These are phyloP conservation scores for Leptothorax acervorum DNA, from an alignment of 2,888 invertebrate species.

Conservation along the genomic window DNA sequence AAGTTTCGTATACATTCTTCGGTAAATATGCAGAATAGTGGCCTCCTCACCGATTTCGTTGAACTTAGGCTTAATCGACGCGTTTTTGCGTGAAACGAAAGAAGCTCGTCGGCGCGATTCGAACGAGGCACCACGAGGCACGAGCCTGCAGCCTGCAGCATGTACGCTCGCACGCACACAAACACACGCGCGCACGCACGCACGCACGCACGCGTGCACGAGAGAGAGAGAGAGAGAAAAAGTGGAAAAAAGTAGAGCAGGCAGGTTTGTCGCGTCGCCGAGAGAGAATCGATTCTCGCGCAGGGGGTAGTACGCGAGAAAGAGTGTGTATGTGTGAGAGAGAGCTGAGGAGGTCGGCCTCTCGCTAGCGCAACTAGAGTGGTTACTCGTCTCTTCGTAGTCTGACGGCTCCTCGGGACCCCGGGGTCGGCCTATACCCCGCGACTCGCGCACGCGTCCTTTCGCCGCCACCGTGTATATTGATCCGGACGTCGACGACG, in stretches of 20 bases:
- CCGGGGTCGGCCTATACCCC: constrained; percentile 69
- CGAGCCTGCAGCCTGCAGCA: no score
- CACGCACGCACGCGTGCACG: no score
- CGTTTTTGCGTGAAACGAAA: no score
- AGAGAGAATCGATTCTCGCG: constrained; percentile 51
- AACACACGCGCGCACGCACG: no score
- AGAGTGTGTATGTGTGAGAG: not conserved
- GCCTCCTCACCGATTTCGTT: no score
- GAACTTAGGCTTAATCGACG: no score
- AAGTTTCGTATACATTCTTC: no score
- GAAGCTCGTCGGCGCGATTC: no score
- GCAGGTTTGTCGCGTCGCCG: constrained; percentile 16
- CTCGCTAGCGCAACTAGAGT: constrained; percentile 68
- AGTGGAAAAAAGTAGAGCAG: constrained; percentile 41
- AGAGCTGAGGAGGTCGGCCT: constrained; percentile 39
- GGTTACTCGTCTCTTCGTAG: constrained; percentile 64
- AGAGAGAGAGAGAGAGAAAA: not conserved
- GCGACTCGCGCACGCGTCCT: constrained; percentile 61
- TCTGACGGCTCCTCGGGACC: constrained; percentile 64
- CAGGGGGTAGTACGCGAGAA: constrained; percentile 10
- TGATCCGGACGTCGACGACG: constrained; percentile 67
- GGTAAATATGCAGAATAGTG: no score
- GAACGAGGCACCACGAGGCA: no score
- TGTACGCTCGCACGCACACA: no score
- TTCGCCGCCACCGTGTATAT: constrained; percentile 68